phyloP scores from a whole-genome alignment of 2,797 vertebrate species.

The Sylvilagus floridanus region DNA sequence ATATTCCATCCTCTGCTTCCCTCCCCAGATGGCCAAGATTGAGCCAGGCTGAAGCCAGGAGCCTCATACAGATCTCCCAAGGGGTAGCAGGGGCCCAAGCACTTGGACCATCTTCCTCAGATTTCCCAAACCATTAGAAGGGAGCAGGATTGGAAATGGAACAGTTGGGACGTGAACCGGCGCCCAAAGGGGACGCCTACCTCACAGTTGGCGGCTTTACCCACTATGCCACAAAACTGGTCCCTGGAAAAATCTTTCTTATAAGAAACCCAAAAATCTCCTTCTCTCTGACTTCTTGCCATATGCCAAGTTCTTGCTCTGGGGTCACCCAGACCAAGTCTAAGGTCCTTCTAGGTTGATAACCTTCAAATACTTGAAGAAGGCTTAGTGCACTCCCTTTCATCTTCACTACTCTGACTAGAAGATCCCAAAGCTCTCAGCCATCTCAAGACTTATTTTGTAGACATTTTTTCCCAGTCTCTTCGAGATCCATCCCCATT shows the following conservation, averaged over 20 bases:
- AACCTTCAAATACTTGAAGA: conserved; percentile 32
- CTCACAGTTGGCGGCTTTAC: too few relatives aligned
- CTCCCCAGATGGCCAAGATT: too few relatives aligned
- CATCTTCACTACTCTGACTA: not conserved
- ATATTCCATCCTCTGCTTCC: too few relatives aligned
- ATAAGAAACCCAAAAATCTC: conserved; percentile 38
- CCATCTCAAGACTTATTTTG: not conserved
- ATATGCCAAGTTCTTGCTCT: not conserved
- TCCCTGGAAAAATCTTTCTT: not conserved
- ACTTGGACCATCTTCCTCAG: too few relatives aligned
- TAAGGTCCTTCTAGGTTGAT: not conserved
- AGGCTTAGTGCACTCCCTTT: not conserved
- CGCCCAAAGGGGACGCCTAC: too few relatives aligned
- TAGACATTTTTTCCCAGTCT: not conserved
- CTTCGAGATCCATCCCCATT: not conserved
- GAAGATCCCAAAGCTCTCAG: not conserved
- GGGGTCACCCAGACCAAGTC: not conserved
- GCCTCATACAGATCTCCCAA: too few relatives aligned
- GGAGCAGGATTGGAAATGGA: too few relatives aligned
- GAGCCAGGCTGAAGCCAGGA: too few relatives aligned
- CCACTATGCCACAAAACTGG: too few relatives aligned
- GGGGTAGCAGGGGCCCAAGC: too few relatives aligned
- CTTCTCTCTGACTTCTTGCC: not conserved
- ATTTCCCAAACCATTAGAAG: too few relatives aligned
- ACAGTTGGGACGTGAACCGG: too few relatives aligned